phyloP scores from a whole-genome alignment of 2,888 invertebrate genomes.

The Cacoxenus indagator region DNA sequence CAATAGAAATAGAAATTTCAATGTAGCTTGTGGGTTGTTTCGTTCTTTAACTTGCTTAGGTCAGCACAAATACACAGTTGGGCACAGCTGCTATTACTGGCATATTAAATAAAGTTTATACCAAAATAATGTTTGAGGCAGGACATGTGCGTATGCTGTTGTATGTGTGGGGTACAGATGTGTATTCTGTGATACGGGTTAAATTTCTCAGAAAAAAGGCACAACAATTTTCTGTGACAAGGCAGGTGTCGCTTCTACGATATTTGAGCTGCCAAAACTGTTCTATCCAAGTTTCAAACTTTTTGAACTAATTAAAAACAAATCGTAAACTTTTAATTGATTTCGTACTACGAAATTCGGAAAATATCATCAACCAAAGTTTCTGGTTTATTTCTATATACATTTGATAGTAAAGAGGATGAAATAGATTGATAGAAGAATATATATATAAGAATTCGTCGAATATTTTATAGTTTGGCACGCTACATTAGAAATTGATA shows the following conservation, averaged over 20 bases:
- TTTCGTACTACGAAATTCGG: too few relatives aligned
- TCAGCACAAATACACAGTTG: background rate
- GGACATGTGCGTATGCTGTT: background rate
- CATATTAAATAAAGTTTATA: background rate
- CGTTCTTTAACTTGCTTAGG: too few relatives aligned
- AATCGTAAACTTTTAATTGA: slow-evolving; percentile 10
- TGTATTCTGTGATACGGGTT: background rate
- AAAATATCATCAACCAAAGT: too few relatives aligned
- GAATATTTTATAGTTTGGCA: too few relatives aligned
- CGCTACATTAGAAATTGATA: background rate
- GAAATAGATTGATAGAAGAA: too few relatives aligned
- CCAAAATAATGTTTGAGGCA: background rate
- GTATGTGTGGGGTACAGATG: background rate
- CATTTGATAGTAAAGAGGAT: too few relatives aligned
- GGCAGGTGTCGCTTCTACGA: too few relatives aligned
- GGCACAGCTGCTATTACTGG: background rate
- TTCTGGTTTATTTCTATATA: too few relatives aligned
- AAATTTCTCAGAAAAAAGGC: background rate
- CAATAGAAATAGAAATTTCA: background rate
- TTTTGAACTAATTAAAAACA: slow-evolving; percentile 5
- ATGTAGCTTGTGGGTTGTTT: too few relatives aligned
- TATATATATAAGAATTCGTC: too few relatives aligned
- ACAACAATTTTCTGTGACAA: background rate
- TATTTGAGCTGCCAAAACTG: background rate
- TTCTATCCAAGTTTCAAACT: background rate